phyloP scores from a whole-genome alignment of 2,113 vertebrate genomes.

The Sisor rabdophorus region DNA sequence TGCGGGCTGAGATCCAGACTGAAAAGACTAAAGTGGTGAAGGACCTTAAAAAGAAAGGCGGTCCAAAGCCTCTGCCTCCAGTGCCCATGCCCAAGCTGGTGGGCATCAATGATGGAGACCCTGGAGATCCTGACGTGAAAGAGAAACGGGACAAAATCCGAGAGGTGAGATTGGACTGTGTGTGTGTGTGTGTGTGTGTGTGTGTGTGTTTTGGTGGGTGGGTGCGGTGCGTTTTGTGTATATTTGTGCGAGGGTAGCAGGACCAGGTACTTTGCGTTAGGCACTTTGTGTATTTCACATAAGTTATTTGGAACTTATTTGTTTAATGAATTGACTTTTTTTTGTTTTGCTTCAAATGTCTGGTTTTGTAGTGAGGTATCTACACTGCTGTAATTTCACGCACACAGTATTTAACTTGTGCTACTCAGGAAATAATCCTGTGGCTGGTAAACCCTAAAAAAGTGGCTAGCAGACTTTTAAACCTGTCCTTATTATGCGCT shows the following conservation, averaged over 20 bases:
- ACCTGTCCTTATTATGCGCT: not conserved
- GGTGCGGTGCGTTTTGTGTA: not conserved
- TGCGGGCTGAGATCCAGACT: constrained; percentile 93
- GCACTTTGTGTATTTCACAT: too few species aligned
- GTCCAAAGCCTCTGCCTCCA: constrained; percentile 78
- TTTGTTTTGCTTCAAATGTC: not conserved
- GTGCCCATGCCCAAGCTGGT: constrained; percentile 90
- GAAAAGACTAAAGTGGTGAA: constrained; percentile 88
- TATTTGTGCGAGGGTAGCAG: not conserved
- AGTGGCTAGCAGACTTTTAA: constrained; percentile 47
- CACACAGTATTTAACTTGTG: too few species aligned
- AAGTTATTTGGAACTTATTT: not conserved
- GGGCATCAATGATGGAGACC: constrained; percentile 85
- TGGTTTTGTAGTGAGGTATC: not conserved
- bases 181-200: not conserved
- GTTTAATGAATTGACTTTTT: not conserved
- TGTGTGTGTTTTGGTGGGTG: not conserved
- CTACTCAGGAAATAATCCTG: not conserved
- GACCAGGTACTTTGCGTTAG: not conserved
- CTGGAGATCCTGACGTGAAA: constrained; percentile 78
- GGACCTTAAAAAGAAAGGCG: constrained; percentile 82
- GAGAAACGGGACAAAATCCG: constrained; percentile 95
- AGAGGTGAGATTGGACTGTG: constrained; percentile 78
- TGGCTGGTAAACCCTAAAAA: constrained; percentile 45
- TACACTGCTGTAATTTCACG: not conserved